Conservation (phyloP, 2,888 invertebrate species). For the Timandra comae region DNA sequence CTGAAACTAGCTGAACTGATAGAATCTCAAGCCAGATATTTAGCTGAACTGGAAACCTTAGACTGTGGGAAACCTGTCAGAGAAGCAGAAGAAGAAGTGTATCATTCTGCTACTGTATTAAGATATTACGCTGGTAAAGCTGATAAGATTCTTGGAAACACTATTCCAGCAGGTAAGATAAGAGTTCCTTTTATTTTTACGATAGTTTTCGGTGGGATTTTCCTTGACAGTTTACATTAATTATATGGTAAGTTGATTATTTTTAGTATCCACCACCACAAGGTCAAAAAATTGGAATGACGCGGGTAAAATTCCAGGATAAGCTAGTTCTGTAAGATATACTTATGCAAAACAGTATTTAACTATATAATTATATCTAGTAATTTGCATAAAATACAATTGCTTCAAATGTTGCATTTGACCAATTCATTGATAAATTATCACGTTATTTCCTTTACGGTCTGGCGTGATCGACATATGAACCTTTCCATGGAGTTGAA, state of each 20-base stretch:
- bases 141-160: conserved; percentile 89
- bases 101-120: conserved; percentile 77
- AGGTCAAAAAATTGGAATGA: no score
- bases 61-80: conserved; percentile 96
- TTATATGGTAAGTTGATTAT: no score
- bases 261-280: no score
- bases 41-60: conserved; percentile 93
- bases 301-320: no score
- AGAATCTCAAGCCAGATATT: conserved; percentile 81
- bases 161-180: conserved; percentile 82
- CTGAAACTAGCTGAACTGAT: conserved; percentile 85
- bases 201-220: no score
- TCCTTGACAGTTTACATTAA: no score
- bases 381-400: no score
- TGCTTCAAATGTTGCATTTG: no score
- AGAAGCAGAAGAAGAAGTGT: conserved; percentile 82
- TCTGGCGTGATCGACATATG: conserved; percentile 36
- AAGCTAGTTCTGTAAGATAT: no score
- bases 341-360: no score
- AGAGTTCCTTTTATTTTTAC: no score
- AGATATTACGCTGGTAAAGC: conserved; percentile 95
- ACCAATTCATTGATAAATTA: conserved; percentile 14
- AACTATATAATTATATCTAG: no score
- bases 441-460: conserved; percentile 31
- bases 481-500: conserved; percentile 1